A percentile compares a stretch with the other conserved stretches of the same genome.
These are phyloP conservation scores for Oncorhynchus keta DNA, from an alignment of 2,113 vertebrate species.

Conservation along the genomic window DNA sequence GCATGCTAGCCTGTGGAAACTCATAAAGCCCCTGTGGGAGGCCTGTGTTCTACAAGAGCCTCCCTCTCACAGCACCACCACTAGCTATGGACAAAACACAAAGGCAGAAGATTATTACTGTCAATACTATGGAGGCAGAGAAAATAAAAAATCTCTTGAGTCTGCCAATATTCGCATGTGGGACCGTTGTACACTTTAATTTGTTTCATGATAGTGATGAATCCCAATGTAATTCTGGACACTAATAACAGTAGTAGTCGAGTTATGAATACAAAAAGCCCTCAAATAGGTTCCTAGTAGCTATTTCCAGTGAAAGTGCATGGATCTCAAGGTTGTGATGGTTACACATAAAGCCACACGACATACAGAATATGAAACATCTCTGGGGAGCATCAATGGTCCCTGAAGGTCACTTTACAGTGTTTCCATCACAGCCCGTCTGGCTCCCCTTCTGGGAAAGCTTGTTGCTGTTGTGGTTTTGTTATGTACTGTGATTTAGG, in stretches of 20 bases:
- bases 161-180: background rate
- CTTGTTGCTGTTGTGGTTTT: slow-evolving; percentile 29
- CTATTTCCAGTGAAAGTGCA: too few relatives aligned
- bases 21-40: background rate
- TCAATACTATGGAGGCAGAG: background rate
- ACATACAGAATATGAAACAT: too few relatives aligned
- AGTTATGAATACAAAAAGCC: too few relatives aligned
- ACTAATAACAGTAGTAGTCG: too few relatives aligned
- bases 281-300: too few relatives aligned
- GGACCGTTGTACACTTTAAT: background rate
- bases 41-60: background rate
- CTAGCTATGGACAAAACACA: background rate
- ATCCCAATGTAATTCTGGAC: too few relatives aligned
- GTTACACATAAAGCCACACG: too few relatives aligned
- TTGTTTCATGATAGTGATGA: background rate
- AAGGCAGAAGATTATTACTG: background rate
- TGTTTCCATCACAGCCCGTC: too few relatives aligned
- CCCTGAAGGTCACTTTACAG: too few relatives aligned
- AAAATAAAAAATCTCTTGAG: background rate
- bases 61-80: background rate
- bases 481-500: slow-evolving; percentile 35
- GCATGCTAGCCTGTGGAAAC: background rate
- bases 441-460: too few relatives aligned
- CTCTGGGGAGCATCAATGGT: too few relatives aligned
- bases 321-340: background rate